Conservation (phyloP, 2,797 vertebrate genomes). For the Microctenopoma lineatum region DNA sequence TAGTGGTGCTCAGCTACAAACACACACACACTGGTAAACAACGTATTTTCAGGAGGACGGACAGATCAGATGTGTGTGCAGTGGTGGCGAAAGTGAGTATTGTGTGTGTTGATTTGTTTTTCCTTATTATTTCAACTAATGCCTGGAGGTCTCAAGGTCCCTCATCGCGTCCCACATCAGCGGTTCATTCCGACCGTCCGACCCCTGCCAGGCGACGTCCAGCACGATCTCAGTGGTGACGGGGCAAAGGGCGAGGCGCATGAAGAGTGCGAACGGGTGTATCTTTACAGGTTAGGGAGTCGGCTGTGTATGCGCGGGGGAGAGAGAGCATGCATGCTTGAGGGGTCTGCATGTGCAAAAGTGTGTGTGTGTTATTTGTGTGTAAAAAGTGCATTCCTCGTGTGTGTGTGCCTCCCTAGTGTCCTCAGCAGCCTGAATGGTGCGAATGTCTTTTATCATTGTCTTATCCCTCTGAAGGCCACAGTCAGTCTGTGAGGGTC, state of each 20-base stretch:
- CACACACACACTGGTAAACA: slow-evolving; percentile 73
- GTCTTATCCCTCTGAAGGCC: slow-evolving; percentile 32
- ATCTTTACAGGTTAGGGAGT: slow-evolving; percentile 37
- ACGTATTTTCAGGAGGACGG: slow-evolving; percentile 51
- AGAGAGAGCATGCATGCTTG: slow-evolving; percentile 63
- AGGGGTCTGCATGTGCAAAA: slow-evolving; percentile 53
- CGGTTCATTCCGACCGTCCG: slow-evolving; percentile 82
- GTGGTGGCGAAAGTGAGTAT: background rate
- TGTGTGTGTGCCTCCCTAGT: slow-evolving; percentile 33
- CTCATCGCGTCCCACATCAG: slow-evolving; percentile 71
- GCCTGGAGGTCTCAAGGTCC: slow-evolving; percentile 68
- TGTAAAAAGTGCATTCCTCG: slow-evolving; percentile 66
- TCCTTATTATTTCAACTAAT: background rate
- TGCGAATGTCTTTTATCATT: slow-evolving; percentile 33
- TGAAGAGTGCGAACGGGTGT: slow-evolving; percentile 49
- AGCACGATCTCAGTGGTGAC: slow-evolving; percentile 26
- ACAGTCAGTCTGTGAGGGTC: slow-evolving; percentile 36
- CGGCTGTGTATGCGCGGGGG: background rate
- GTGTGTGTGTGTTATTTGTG: slow-evolving; percentile 37
- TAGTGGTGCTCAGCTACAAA: slow-evolving; percentile 48
- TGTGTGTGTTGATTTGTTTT: background rate
- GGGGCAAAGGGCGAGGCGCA: slow-evolving; percentile 56
- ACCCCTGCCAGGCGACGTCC: slow-evolving; percentile 47
- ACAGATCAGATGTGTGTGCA: slow-evolving; percentile 36
- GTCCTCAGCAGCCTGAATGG: slow-evolving; percentile 60